Percentiles rank a stretch among this genome's conserved stretches.
phyloP scores from a whole-genome alignment of 2,113 vertebrate species.

The Nyctibius bracteatus region DNA sequence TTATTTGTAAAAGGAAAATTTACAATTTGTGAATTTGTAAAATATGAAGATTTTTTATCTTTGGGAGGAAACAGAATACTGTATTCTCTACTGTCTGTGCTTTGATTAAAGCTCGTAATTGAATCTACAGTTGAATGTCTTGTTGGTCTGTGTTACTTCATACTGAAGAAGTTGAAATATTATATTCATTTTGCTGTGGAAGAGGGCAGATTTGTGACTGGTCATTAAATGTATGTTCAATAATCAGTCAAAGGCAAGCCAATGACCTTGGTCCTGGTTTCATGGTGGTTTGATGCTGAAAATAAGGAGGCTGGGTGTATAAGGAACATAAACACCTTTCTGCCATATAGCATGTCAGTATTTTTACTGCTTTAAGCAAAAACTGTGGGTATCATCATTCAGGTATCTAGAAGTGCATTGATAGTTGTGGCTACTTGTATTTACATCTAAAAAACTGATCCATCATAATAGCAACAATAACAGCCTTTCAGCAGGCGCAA shows the following conservation, averaged over 20 bases:
- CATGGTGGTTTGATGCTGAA: not conserved
- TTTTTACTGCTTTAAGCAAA: not conserved
- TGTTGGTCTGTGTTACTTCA: not conserved
- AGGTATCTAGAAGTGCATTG: not conserved
- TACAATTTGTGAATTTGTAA: not conserved
- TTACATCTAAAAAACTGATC: not conserved
- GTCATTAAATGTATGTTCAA: not conserved
- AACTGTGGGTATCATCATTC: not conserved
- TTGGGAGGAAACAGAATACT: not conserved
- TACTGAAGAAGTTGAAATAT: not conserved
- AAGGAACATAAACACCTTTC: not conserved
- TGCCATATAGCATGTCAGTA: not conserved
- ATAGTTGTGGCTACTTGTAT: not conserved
- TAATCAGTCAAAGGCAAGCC: not conserved
- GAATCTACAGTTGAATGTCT: not conserved
- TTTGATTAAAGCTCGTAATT: constrained; percentile 26
- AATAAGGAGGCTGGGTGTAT: not conserved
- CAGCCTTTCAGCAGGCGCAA: not conserved
- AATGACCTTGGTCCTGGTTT: not conserved
- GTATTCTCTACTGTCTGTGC: not conserved
- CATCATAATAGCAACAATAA: not conserved
- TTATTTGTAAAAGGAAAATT: constrained; percentile 18
- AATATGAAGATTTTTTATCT: constrained; percentile 7
- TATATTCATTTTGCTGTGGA: not conserved
- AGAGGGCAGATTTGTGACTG: not conserved